phyloP scores from a whole-genome alignment of 2,888 invertebrate species.

The Tenthredo notha region DNA sequence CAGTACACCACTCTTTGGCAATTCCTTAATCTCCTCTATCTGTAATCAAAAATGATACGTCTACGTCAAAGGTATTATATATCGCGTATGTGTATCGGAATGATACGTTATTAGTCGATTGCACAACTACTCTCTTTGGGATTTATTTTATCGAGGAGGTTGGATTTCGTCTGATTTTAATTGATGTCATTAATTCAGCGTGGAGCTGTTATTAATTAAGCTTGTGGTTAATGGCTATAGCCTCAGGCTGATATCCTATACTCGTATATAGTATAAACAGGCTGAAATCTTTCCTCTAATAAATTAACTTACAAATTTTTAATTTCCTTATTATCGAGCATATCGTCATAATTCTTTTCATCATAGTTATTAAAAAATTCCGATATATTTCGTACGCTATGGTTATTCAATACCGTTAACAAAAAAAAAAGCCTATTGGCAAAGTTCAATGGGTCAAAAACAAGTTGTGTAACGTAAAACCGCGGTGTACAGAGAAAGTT shows the following conservation, averaged over 20 bases:
- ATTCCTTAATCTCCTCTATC: background rate
- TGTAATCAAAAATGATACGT: background rate
- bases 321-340: background rate
- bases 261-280: background rate
- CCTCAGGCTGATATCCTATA: background rate
- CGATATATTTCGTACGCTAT: background rate
- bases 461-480: background rate
- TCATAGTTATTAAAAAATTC: background rate
- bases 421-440: background rate
- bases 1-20: background rate
- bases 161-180: constrained; percentile 40
- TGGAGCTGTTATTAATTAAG: constrained; percentile 13
- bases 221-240: constrained; percentile 20
- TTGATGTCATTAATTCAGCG: constrained; percentile 27
- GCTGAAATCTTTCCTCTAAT: constrained; percentile 4
- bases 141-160: constrained; percentile 38
- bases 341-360: background rate
- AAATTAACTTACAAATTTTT: background rate
- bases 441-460: constrained; percentile 2
- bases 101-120: background rate
- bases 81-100: background rate
- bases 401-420: background rate
- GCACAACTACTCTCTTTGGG: background rate
- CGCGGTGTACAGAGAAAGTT: constrained; percentile 22
- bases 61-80: background rate